Evolutionary conservation across 1,140 invertebrate species (phyloP), one percentile per base, ranked within the genome.

Genomic region (Melitaea cinxia): DNA sequence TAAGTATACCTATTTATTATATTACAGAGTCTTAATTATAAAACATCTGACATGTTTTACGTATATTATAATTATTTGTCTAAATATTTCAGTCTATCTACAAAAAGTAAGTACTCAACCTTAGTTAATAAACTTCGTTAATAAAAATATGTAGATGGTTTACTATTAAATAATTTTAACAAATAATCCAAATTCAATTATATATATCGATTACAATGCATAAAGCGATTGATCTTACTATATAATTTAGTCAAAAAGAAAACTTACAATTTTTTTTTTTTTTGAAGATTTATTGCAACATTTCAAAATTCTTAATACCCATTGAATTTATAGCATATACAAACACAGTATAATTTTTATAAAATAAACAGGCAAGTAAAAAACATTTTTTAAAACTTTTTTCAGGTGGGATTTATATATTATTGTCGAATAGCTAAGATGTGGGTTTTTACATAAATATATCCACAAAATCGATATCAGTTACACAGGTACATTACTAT

Each of bases 241-340:
- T 6, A 42, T 9, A n/a, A n/a, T 42, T 42, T 17, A 4, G 2
- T 19, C 2, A 15, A 42, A 39, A 42, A 42, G 37, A 42, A 42
- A 42, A 42, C 15, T 1, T 42, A 17, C 6, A 39, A 17, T 6
- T 57, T 28, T 45, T 15, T 12, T 61, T 65, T 65, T 61, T 45
- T n/a, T n/a, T n/a, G n/a, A 57, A 64, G 67, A 69, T 80, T 80
- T 82, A 76, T 75, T 84, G 79, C 67, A 84, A 84, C 75, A 83
- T 85, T 77, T 80, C 71, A 78, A 76, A 78, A 76, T 71, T 78
- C 72, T 72, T 73, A 65, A 68, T 59, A 68, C 65, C n/a, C 58
- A 68, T 54, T 63, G 53, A 58, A 57, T 68, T 72, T 69, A 61
- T 60, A 74, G 30, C 52, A 71, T 37, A 64, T 30, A 58, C 37